Base-by-base conservation (phyloP, 2,113 vertebrate genomes). In the Canis aureus region DNA sequence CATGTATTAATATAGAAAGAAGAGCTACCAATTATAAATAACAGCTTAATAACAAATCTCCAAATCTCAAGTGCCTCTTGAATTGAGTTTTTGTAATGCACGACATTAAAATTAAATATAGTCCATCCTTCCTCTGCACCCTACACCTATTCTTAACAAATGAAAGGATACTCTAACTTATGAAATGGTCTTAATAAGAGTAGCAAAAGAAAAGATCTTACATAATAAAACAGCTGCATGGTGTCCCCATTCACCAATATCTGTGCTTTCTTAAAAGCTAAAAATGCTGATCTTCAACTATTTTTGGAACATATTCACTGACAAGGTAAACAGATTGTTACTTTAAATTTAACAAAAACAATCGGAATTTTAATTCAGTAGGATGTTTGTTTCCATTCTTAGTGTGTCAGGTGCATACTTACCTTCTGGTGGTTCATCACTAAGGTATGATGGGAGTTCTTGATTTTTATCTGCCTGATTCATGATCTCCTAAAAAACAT, bases 381-480 rank as follows among this genome's bases (percentile, higher is more conserved):
- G 51, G 9, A 6, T 9, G 3, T 29, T 78, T 80, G 66, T 86
- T 93, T 86, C 35, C n/a, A 59, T 38, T 89, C 59, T 86, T 86
- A 64, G n/a, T 92, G 23, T 67, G 60, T 53, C 0, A 79, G 10
- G 43, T 53, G 62, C 2, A 93, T 55, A 98, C 97, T 92, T 99
- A 99, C 99, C 99, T 98, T 99, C 98, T 97, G 98, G 98, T 93
- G 99, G 99, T 76, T 99, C 99, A 96, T 99, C 99, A 49, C 98
- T 98, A 95, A 99, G 98, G 94, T 99, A 99, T 81, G 99, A 98
- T 95, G 99, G 99, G 79, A 99, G 97, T 91, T 99, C 99, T 92
- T 99, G 99, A 95, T 98, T 98, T 98, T 99, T 99, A 97, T 99
- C 99, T 0, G 87, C 98, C 98, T 99, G 99, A 98, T 99, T 99